These are phyloP conservation scores for Lophotriccus pileatus DNA, from an alignment of 2,797 vertebrate genomes.

Conservation along the genomic window DNA sequence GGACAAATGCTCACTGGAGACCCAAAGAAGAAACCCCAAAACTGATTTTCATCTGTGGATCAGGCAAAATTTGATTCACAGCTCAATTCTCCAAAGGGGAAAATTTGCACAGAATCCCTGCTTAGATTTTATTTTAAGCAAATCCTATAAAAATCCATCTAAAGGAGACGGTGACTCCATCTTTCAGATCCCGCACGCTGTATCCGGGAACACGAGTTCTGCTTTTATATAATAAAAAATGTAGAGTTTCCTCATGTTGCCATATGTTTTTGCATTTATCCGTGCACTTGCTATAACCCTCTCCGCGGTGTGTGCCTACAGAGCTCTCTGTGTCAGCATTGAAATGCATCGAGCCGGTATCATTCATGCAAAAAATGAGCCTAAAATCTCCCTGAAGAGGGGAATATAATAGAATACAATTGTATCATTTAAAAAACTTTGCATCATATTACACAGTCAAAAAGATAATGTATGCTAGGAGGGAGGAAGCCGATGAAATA, in stretches of 20 bases:
- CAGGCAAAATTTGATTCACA: conserved; percentile 3
- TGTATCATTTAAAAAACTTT: conserved; percentile 64
- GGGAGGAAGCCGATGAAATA: conserved; percentile 14
- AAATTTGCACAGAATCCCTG: conserved; percentile 35
- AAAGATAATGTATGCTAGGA: conserved; percentile 28
- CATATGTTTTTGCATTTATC: conserved; percentile 63
- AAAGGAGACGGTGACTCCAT: conserved; percentile 44
- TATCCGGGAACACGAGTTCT: conserved; percentile 38
- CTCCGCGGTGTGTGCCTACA: conserved; percentile 51
- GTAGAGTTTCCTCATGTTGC: conserved; percentile 63
- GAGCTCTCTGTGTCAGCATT: conserved; percentile 38
- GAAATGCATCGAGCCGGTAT: conserved; percentile 22
- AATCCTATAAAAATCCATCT: conserved; percentile 43
- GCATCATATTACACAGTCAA: conserved; percentile 55
- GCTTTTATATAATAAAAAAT: conserved; percentile 62
- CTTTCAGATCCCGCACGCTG: conserved; percentile 8
- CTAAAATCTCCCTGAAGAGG: conserved; percentile 61
- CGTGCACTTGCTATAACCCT: conserved; percentile 63
- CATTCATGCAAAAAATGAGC: conserved; percentile 65
- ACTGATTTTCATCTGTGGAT: conserved; percentile 22
- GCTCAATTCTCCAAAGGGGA: conserved; percentile 1
- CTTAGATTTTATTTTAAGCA: conserved; percentile 55
- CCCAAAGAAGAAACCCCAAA: not conserved
- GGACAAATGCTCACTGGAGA: not conserved
- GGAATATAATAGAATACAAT: conserved; percentile 58